Evolutionary conservation across 1,140 invertebrate species (phyloP), one percentile per base, ranked within the genome.

Genomic region (Patella vulgata): DNA sequence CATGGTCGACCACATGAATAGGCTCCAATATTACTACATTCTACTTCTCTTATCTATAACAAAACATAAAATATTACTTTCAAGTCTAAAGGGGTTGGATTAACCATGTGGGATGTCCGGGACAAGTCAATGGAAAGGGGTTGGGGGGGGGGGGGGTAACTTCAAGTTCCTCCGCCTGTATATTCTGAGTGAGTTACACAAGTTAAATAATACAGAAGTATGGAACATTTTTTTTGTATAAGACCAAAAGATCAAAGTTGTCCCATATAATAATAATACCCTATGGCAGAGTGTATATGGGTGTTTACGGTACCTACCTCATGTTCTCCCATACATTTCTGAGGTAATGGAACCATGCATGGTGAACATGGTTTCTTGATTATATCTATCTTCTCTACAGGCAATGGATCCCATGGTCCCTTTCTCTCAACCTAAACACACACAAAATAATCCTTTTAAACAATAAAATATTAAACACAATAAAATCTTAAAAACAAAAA

Each of bases 261-360:
- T n/a, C n/a, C n/a, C n/a, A n/a, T n/a, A n/a, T n/a, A n/a, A n/a
- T n/a, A n/a, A n/a, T n/a, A n/a, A n/a, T n/a, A n/a, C n/a, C n/a
- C n/a, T n/a, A n/a, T n/a, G n/a, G n/a, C n/a, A n/a, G n/a, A n/a
- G n/a, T n/a, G n/a, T n/a, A n/a, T n/a, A n/a, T n/a, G n/a, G n/a
- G n/a, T 25, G 30, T 43, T 44, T 23, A 55, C 21, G 28, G 17
- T 28, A 40, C 40, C 53, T 73, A 85, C 85, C 68, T 95, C 93
- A 81, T 97, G 94, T 39, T 88, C 88, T 0, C 94, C 94, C 62
- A 92, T 87, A 82, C 95, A 97, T 3, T 88, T 88, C 0, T 94
- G 87, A 48, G 87, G 82, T 0, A 96, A 87, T 2, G 89, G 89
- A 8, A 91, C 87, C 44, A 86, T 82, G 73, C 89, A 89, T 4